Evolutionary conservation across 1,140 invertebrate genomes (phyloP).

Genomic region (Diplogasteroides magnus): DNA sequence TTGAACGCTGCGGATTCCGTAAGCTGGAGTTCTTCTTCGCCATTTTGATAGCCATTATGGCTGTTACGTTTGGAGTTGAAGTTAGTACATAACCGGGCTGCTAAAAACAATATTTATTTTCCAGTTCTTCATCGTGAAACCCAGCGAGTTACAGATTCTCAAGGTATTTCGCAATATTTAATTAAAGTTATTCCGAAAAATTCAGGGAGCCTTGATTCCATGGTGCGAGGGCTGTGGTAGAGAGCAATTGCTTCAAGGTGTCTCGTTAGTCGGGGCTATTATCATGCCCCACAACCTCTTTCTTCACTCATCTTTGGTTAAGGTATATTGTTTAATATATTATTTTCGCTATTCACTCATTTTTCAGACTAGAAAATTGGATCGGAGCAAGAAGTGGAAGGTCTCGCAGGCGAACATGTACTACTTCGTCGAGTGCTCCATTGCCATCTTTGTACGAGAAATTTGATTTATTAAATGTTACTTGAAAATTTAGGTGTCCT

Average conservation of each 20-base stretch:
- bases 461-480: no score
- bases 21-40: conserved; percentile 87
- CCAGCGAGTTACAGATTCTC: conserved; percentile 66
- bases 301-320: conserved; percentile 83
- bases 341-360: no score
- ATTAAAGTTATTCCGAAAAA: no score
- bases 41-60: conserved; percentile 78
- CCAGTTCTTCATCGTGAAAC: conserved; percentile 55
- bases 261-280: conserved; percentile 82
- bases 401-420: no score
- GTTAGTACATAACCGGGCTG: conserved; percentile 58
- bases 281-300: conserved; percentile 93
- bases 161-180: no score
- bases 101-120: no score
- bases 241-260: conserved; percentile 70
- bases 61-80: conserved; percentile 82
- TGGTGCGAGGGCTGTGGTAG: conserved; percentile 70
- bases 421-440: no score
- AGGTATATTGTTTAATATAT: no score
- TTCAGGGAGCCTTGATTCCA: conserved; percentile 74
- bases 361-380: no score
- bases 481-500: no score
- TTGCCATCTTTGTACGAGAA: no score
- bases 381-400: no score
- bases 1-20: conserved; percentile 83